These are phyloP conservation scores for Psylliodes chrysocephalus DNA, from an alignment of 2,888 invertebrate genomes.

Conservation along the genomic window DNA sequence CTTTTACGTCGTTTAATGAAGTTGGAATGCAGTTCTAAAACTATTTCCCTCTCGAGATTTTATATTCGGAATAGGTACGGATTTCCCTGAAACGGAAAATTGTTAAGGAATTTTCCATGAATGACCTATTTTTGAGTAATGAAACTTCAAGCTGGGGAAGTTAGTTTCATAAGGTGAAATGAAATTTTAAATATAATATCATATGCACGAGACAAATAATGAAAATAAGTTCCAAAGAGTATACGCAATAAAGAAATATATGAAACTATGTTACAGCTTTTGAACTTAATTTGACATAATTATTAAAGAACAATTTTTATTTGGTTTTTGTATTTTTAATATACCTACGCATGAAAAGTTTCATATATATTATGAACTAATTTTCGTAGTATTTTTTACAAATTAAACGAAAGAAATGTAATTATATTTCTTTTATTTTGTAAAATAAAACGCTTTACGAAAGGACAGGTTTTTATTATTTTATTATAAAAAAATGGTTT, in stretches of 20 bases:
- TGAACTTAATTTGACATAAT: not conserved
- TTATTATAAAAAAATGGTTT: no score
- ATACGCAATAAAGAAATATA: conserved; percentile 10
- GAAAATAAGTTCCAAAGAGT: conserved; percentile 1
- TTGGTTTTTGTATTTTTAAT: no score
- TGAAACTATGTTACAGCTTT: not conserved
- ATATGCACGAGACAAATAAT: conserved; percentile 4
- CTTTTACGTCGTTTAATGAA: conserved; percentile 16
- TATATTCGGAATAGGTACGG: conserved; percentile 8
- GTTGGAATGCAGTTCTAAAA: conserved; percentile 9
- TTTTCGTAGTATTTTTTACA: no score
- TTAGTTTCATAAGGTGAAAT: conserved; percentile 28
- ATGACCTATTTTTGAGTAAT: conserved; percentile 36
- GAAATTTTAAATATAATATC: conserved; percentile 30
- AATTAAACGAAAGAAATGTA: no score
- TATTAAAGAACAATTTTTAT: no score
- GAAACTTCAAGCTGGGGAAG: conserved; percentile 26
- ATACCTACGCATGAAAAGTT: no score
- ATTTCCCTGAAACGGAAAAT: conserved; percentile 18
- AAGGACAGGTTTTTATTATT: no score
- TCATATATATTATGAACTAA: no score
- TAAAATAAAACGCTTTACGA: no score
- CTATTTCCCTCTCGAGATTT: conserved; percentile 17
- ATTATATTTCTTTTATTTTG: no score
- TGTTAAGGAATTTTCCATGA: conserved; percentile 30